These are phyloP conservation scores for Acanthochromis polyacanthus DNA, from an alignment of 2,113 vertebrate genomes.

Conservation along the genomic window DNA sequence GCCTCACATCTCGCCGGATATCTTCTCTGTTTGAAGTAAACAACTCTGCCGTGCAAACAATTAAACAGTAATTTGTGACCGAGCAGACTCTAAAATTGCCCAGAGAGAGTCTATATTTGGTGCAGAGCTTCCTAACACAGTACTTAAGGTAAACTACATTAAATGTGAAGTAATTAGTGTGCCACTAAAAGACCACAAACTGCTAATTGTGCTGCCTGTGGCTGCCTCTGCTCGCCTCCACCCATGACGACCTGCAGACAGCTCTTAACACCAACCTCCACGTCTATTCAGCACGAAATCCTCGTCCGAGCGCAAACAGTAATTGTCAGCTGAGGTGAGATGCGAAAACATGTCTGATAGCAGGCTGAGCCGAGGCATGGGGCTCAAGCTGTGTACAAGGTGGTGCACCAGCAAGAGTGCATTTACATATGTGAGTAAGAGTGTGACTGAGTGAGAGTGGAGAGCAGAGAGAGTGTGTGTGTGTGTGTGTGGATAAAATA, in stretches of 20 bases:
- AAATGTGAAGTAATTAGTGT: slow-evolving; percentile 75
- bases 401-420: slow-evolving; percentile 40
- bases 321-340: slow-evolving; percentile 60
- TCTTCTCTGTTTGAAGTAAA: slow-evolving; percentile 48
- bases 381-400: slow-evolving; percentile 46
- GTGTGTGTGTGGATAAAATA: slow-evolving; percentile 46
- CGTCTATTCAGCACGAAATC: slow-evolving; percentile 34
- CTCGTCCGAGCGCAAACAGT: slow-evolving; percentile 50
- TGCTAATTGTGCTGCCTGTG: slow-evolving; percentile 74
- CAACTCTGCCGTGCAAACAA: slow-evolving; percentile 50
- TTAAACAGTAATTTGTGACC: slow-evolving; percentile 64
- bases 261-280: slow-evolving; percentile 33
- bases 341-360: slow-evolving; percentile 57
- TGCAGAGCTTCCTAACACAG: slow-evolving; percentile 61
- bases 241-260: slow-evolving; percentile 51
- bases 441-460: slow-evolving; percentile 47
- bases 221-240: slow-evolving; percentile 58
- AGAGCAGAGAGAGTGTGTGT: slow-evolving; percentile 35
- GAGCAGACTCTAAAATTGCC: slow-evolving; percentile 55
- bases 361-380: slow-evolving; percentile 32
- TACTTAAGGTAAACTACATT: slow-evolving; percentile 76
- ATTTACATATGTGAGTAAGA: slow-evolving; percentile 73
- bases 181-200: slow-evolving; percentile 65
- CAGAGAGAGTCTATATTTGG: slow-evolving; percentile 64
- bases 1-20: not conserved